Base-by-base conservation (phyloP, 2,888 invertebrate genomes). In the Mythimna pallens region DNA sequence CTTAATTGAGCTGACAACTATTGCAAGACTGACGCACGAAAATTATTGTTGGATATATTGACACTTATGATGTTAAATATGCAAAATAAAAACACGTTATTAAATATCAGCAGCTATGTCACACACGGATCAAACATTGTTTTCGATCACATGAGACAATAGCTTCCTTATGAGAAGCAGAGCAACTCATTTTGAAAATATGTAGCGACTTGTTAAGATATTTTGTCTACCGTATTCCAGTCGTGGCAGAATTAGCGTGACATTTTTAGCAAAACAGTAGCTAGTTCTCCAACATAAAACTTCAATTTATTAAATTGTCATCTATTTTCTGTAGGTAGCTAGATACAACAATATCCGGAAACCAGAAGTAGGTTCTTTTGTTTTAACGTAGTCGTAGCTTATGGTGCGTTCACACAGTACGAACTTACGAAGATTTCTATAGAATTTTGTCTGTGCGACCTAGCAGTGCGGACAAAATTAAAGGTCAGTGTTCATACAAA, bases 1-100 rank as follows among this genome's bases (percentile, higher is more conserved):
- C 86, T 78, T 78, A 82, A 84, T 83, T 84, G 70, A 83, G 54
- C 72, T 82, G 80, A 79, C 87, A 73, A 78, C 81, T 84, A 64
- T 86, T 84, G 84, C 86, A 77, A 84, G 69, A 83, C 70, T 73
- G 70, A 57, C 68, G 47, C 64, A 76, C 64, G 59, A 72, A 68
- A 58, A 72, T 69, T 65, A 74, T 72, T 67, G 43, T 70, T 59
- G 22, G 59, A 63, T 76, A 70, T 67, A 70, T 67, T 71, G 47
- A 70, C 65, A 68, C 9, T 25, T 47, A 34, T 43, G 10, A 64
- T 76, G 36, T 47, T 55, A 25, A 40, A 43, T 70, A 63, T 43
- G 43, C 62, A 22, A 77, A 70, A 47, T 17, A 47, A 8, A 59
- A 40, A 62, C 70, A 62, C 50, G 25, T 62, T 62, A 70, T 62